Base-by-base conservation (phyloP, 2,888 invertebrate genomes). In the Dynastes hyllus region DNA sequence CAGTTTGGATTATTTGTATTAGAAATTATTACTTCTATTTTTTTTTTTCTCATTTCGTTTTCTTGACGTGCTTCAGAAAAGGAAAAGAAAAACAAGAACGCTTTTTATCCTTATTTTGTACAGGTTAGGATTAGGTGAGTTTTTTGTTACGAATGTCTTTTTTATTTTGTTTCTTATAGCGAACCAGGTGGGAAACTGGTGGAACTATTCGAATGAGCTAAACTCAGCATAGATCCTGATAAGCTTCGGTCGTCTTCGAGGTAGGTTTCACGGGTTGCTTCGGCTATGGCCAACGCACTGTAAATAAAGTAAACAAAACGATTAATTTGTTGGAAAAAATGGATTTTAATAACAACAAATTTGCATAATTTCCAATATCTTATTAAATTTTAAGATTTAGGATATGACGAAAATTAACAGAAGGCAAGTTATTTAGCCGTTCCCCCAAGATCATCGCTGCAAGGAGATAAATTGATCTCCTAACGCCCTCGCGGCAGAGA, bases 201-300 rank as follows among this genome's bases (percentile, higher is more conserved):
- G 86, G 97, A 96, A 90, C 97, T 97, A 92, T 96, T 96, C 92
- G 96, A 97, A 92, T 97, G 96, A 84, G 97, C 97, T 90, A 98
- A 93, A 91, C 97, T 97, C 87, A 96, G 92, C 95, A 97, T 96
- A 85, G 97, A 97, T 86, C 98, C 98, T 80, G 97, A 97, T 85
- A 97, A 92, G 87, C 97, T 96, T 87, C 95, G 95, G 89, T 97
- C 97, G 89, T 96, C 97, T 85, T 97, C 97, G 85, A 95, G 95
- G 91, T 95, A 96, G 84, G 94, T 93, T 89, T 97, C 96, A 86
- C 95, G 93, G 85, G 97, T 96, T 88, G 96, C 96, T 90, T 97
- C 97, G 78, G 95, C 95, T 88, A 98, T 95, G 86, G 97, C 96
- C 91, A 97, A 91, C 82, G 96, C 96, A 91, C 97, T 97, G 90